Conservation (phyloP, 2,113 vertebrate species). For the Phocoena phocoena region DNA sequence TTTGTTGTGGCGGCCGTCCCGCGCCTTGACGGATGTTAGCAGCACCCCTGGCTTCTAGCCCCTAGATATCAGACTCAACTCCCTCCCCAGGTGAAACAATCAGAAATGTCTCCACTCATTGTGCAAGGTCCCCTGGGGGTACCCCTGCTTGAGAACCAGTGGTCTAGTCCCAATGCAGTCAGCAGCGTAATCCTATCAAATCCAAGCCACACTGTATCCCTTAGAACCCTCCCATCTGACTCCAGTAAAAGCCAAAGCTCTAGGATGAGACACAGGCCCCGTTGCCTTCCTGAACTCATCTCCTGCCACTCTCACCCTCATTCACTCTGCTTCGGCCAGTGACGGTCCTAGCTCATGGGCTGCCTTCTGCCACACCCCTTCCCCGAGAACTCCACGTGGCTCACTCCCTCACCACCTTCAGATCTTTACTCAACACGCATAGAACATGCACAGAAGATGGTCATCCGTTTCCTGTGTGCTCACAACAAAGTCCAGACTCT, state of each 20-base stretch:
- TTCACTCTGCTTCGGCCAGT: not conserved
- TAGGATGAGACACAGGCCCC: fast-evolving
- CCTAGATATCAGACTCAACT: not conserved
- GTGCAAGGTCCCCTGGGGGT: not conserved
- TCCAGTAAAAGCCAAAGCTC: not conserved
- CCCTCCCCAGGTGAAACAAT: not conserved
- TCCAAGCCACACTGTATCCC: not conserved
- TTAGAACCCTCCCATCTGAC: not conserved
- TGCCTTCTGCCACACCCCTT: not conserved
- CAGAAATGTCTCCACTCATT: not conserved
- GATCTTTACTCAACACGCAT: not conserved
- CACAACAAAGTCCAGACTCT: not conserved
- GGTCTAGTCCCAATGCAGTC: not conserved
- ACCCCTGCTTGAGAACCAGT: not conserved
- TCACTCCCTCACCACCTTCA: not conserved
- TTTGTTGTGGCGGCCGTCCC: not conserved
- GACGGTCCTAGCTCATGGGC: not conserved
- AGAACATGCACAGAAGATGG: not conserved
- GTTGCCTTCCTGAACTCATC: not conserved
- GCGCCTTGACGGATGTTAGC: not conserved
- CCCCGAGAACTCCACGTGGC: not conserved
- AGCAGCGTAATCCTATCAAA: not conserved
- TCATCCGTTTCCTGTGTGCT: not conserved
- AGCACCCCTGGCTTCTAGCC: not conserved
- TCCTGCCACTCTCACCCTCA: not conserved